Percentiles rank a stretch among this genome's conserved stretches.
Evolutionary conservation across 2,888 invertebrate genomes (phyloP).

Genomic region (Tetrapedia diversipes): DNA sequence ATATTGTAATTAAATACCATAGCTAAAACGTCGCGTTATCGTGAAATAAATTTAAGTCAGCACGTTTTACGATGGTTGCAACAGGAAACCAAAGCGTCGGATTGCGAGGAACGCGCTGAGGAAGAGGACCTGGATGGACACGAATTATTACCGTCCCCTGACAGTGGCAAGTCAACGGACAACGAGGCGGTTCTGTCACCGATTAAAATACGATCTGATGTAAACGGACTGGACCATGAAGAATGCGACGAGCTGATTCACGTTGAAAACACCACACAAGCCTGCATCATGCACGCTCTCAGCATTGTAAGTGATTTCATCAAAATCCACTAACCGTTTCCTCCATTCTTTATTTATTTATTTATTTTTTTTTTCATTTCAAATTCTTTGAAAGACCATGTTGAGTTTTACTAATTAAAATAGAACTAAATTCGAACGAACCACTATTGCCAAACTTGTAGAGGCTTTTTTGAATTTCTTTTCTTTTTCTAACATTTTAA

Average conservation of each 20-base stretch:
- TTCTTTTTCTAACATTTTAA: no score
- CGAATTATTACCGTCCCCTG: conserved; percentile 84
- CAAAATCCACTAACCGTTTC: no score
- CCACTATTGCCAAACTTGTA: no score
- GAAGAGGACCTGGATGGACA: conserved; percentile 84
- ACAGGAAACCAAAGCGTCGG: conserved; percentile 75
- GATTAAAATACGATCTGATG: conserved; percentile 78
- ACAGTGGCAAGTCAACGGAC: conserved; percentile 84
- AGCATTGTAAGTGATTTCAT: conserved; percentile 83
- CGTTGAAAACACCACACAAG: conserved; percentile 83
- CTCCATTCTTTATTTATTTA: not conserved
- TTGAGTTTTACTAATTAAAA: no score
- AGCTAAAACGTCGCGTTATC: no score
- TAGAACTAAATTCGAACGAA: no score
- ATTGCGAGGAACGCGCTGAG: conserved; percentile 81
- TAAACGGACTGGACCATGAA: conserved; percentile 83
- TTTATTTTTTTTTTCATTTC: not conserved
- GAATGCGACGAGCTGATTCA: conserved; percentile 84
- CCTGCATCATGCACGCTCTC: conserved; percentile 85
- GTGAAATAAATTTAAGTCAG: not conserved
- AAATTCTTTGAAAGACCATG: no score
- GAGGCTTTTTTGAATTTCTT: no score
- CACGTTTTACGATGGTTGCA: not conserved
- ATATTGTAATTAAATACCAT: no score
- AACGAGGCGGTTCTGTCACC: conserved; percentile 83